phyloP scores from a whole-genome alignment of 1,140 invertebrate species.

The Papilio helenus region DNA sequence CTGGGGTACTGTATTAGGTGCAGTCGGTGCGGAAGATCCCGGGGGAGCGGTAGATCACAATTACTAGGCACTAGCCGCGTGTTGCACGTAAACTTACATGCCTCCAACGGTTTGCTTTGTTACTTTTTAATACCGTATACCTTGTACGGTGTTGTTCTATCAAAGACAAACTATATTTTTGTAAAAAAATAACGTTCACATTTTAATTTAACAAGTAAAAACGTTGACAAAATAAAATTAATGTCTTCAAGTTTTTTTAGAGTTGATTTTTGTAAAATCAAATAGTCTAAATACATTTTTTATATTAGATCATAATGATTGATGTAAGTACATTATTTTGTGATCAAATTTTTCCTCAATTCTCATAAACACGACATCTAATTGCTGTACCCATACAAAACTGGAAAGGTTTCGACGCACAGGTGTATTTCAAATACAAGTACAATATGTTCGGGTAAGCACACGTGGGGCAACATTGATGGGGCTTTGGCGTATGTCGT shows the following conservation, averaged over 20 bases:
- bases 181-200: neutral
- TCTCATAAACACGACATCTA: neutral
- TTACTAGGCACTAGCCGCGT: conserved; percentile 59
- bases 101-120: conserved; percentile 40
- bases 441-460: conserved; percentile 30
- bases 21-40: conserved; percentile 48
- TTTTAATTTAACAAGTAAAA: neutral
- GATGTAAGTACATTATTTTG: neutral
- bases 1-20: conserved; percentile 52
- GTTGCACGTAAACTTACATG: conserved; percentile 59
- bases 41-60: conserved; percentile 68
- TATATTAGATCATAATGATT: neutral
- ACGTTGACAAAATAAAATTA: neutral
- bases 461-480: conserved; percentile 25
- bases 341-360: conserved; percentile 2
- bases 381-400: neutral
- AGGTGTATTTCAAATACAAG: conserved; percentile 29
- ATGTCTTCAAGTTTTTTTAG: no score
- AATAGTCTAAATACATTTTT: no score
- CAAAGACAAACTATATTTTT: neutral
- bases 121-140: conserved; percentile 32
- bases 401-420: conserved; percentile 10
- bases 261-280: no score
- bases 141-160: neutral
- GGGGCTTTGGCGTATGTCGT: conserved; percentile 20